Percentiles rank a stretch among this genome's conserved stretches.
These are phyloP conservation scores for Strigamia crassipes DNA, from an alignment of 2,888 invertebrate genomes.

Conservation along the genomic window DNA sequence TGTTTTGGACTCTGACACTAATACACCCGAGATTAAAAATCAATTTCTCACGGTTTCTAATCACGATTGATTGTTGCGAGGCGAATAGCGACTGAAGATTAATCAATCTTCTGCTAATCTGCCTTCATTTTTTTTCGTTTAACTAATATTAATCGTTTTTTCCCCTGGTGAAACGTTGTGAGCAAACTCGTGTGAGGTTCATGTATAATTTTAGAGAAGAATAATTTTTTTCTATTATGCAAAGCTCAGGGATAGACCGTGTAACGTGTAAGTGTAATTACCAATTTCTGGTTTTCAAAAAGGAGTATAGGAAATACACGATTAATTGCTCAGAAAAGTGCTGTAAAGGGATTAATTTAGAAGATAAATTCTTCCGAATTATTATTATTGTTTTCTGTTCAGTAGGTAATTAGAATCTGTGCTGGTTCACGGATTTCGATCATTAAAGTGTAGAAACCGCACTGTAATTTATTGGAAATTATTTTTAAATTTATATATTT, in stretches of 20 bases:
- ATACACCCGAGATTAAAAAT: neutral
- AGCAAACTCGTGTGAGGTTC: neutral
- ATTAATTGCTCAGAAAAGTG: neutral
- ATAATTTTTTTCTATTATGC: too few relatives aligned
- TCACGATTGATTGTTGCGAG: neutral
- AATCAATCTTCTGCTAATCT: neutral
- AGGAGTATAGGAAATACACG: neutral
- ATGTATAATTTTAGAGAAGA: too few relatives aligned
- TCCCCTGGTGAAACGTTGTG: neutral
- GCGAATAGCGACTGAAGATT: neutral
- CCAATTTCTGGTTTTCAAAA: neutral
- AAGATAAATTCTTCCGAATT: neutral
- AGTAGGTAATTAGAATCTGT: neutral
- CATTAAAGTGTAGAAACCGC: neutral
- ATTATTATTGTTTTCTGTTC: neutral
- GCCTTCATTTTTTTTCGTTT: neutral
- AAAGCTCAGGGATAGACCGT: too few relatives aligned
- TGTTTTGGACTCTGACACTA: neutral
- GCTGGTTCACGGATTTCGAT: neutral
- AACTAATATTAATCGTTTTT: neutral
- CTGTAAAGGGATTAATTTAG: neutral
- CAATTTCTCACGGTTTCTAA: neutral
- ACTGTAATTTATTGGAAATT: neutral
- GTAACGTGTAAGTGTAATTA: neutral
- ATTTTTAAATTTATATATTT: constrained; percentile 16